Conservation (phyloP, 2,113 vertebrate genomes). For the Sinocyclocheilus anshuiensis region DNA sequence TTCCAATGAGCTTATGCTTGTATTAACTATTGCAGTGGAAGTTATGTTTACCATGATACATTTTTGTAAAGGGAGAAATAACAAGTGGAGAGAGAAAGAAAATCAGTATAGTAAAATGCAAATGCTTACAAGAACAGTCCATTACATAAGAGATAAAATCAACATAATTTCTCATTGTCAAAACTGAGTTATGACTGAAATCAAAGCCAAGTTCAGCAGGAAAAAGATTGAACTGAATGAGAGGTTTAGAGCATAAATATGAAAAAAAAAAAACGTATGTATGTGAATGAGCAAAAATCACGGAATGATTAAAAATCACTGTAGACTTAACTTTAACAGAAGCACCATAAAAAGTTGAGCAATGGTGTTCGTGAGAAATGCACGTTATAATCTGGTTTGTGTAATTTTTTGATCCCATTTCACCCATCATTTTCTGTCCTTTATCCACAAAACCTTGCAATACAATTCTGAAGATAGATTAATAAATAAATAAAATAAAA, state of each 20-base stretch:
- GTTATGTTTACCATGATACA: background rate
- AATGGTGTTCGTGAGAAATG: too few relatives aligned
- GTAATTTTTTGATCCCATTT: too few relatives aligned
- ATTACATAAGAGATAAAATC: background rate
- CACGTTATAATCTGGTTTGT: too few relatives aligned
- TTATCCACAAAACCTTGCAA: too few relatives aligned
- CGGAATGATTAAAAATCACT: background rate
- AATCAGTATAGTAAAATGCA: background rate
- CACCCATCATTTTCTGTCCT: too few relatives aligned
- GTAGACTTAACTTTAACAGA: background rate
- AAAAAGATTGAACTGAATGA: background rate
- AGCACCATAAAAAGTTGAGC: background rate
- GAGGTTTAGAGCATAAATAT: background rate
- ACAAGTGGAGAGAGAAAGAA: background rate
- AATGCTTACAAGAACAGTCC: background rate
- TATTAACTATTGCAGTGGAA: background rate
- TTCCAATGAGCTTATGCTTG: background rate
- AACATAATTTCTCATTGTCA: background rate
- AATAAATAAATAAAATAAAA: background rate
- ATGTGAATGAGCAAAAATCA: background rate
- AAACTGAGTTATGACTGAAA: background rate
- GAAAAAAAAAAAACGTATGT: background rate
- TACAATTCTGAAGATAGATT: too few relatives aligned
- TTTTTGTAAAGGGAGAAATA: background rate
- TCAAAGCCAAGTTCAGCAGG: background rate